phyloP scores from a whole-genome alignment of 1,140 invertebrate genomes.

The Rhagoletis zephyria region DNA sequence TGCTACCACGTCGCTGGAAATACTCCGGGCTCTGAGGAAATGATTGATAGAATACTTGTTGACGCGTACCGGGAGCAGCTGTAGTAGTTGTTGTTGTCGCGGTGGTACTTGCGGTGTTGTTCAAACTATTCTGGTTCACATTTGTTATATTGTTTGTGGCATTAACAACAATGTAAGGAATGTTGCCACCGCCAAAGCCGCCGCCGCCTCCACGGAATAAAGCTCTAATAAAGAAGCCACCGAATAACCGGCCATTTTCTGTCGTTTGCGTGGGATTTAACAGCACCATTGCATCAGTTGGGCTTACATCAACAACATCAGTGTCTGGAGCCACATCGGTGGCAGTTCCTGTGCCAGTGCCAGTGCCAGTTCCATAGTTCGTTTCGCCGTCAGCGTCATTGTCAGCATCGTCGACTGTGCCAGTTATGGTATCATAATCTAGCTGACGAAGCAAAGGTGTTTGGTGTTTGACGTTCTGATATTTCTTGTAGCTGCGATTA shows the following conservation, averaged over 20 bases:
- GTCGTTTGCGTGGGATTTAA: background rate
- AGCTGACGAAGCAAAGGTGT: background rate
- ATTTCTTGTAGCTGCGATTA: background rate
- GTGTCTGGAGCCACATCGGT: background rate
- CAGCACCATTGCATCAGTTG: background rate
- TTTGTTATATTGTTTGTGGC: background rate
- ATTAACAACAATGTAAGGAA: constrained; percentile 6
- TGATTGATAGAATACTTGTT: background rate
- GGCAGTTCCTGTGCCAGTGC: background rate
- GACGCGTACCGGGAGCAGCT: background rate
- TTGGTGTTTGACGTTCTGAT: background rate
- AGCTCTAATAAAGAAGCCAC: background rate
- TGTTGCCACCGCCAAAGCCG: background rate
- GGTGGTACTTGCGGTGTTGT: background rate
- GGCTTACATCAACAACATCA: background rate
- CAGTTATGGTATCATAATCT: background rate
- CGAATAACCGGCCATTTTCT: background rate
- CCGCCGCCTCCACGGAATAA: background rate
- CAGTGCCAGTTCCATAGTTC: background rate
- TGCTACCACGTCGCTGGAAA: background rate
- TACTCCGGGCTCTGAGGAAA: background rate
- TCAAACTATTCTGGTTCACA: constrained; percentile 15
- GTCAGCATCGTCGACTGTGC: background rate
- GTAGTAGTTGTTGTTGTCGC: background rate
- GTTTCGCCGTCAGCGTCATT: background rate